phyloP scores from a whole-genome alignment of 1,140 invertebrate genomes.

The Diabrotica undecimpunctata region DNA sequence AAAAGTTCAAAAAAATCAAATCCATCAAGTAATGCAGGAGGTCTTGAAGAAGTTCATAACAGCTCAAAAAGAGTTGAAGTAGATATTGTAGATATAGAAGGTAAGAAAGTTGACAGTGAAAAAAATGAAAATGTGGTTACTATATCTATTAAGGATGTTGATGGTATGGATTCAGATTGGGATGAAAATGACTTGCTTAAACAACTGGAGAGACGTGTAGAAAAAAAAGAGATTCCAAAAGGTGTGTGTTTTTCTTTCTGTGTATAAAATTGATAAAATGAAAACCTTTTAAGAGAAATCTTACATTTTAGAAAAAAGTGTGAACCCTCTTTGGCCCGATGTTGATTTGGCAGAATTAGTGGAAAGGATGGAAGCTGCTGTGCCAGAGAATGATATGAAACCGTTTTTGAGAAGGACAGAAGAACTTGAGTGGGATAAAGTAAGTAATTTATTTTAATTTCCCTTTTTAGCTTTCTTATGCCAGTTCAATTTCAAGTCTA shows the following conservation, averaged over 20 bases:
- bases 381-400: conserved; percentile 39
- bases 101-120: background rate
- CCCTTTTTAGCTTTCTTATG: background rate
- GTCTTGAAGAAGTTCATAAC: background rate
- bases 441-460: conserved; percentile 20
- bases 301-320: background rate
- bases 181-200: background rate
- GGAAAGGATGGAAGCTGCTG: conserved; percentile 35
- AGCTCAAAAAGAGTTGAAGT: background rate
- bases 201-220: background rate
- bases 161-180: background rate
- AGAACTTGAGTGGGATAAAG: conserved; percentile 43
- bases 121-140: conserved; percentile 6
- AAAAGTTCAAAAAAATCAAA: background rate
- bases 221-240: background rate
- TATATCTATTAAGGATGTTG: conserved; percentile 7
- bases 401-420: conserved; percentile 34
- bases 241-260: background rate
- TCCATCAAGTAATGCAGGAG: background rate
- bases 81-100: background rate
- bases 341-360: conserved; percentile 39
- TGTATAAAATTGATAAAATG: too few species aligned
- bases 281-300: too few species aligned
- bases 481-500: too few species aligned
- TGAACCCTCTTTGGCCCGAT: conserved; percentile 28